phyloP scores from a whole-genome alignment of 2,797 vertebrate species.

The Atherinosoma microstoma region DNA sequence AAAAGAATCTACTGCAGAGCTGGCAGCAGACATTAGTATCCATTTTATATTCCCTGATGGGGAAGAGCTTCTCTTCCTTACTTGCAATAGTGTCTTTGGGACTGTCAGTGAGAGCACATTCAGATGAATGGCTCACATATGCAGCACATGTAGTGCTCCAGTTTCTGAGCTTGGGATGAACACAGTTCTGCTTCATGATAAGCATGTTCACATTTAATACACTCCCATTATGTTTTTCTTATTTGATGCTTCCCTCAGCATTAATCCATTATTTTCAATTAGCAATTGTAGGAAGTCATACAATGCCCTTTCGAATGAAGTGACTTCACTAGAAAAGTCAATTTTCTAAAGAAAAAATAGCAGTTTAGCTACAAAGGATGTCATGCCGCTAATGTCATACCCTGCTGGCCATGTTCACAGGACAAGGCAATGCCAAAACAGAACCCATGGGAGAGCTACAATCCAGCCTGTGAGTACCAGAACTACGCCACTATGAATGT shows the following conservation, averaged over 20 bases:
- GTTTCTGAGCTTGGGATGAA: slow-evolving; percentile 44
- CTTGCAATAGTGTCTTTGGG: slow-evolving; percentile 58
- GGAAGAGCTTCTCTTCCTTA: slow-evolving; percentile 58
- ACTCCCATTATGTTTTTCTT: slow-evolving; percentile 72
- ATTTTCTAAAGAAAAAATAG: slow-evolving; percentile 21
- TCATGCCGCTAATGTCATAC: slow-evolving; percentile 66
- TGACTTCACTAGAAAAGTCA: slow-evolving; percentile 44
- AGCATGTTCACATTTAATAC: slow-evolving; percentile 72
- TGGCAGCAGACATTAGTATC: slow-evolving; percentile 75
- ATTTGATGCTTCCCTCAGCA: slow-evolving; percentile 73
- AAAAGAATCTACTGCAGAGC: slow-evolving; percentile 69
- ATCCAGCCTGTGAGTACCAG: slow-evolving; percentile 97
- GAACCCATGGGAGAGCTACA: slow-evolving; percentile 99
- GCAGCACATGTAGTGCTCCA: slow-evolving; percentile 42
- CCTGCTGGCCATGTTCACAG: slow-evolving; percentile 82
- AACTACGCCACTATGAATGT: slow-evolving; percentile 99
- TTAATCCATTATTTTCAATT: slow-evolving; percentile 71
- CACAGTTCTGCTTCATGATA: slow-evolving; percentile 57
- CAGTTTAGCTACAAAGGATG: slow-evolving; percentile 52
- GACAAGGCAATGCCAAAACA: slow-evolving; percentile 95
- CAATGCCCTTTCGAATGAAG: slow-evolving; percentile 49
- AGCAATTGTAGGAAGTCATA: slow-evolving; percentile 49
- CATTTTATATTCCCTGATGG: slow-evolving; percentile 70
- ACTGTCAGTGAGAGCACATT: slow-evolving; percentile 58
- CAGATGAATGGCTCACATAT: slow-evolving; percentile 62